A percentile compares a stretch with the other conserved stretches of the same genome.
phyloP scores from a whole-genome alignment of 2,797 vertebrate species.

The Premnoplex brunnescens region DNA sequence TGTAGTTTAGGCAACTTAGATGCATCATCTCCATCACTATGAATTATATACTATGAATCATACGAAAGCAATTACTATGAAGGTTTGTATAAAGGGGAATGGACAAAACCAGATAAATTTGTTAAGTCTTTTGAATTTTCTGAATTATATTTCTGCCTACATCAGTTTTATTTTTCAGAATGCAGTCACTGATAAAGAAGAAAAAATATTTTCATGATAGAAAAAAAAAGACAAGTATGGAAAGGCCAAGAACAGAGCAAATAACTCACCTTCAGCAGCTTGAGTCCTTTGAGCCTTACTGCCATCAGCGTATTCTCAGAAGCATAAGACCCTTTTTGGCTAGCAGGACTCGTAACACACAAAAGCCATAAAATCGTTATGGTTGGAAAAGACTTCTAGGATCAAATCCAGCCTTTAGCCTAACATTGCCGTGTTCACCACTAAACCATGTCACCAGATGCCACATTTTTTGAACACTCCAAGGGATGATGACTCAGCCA shows the following conservation, averaged over 20 bases:
- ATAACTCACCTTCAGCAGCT: background rate
- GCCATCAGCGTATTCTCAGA: background rate
- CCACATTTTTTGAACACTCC: background rate
- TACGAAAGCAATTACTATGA: background rate
- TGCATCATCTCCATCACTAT: background rate
- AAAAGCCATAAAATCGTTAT: fast-evolving
- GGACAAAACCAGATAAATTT: background rate
- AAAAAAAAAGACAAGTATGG: background rate
- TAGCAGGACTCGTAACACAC: background rate
- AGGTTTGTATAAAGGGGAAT: background rate
- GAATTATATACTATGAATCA: background rate
- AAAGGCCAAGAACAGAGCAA: background rate
- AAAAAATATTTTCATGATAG: background rate
- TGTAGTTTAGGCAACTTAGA: background rate
- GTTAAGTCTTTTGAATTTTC: background rate
- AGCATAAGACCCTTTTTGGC: background rate
- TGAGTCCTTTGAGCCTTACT: background rate
- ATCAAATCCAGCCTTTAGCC: background rate
- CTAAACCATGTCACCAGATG: background rate
- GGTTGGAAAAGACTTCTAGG: background rate
- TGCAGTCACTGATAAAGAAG: background rate
- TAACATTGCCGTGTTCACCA: background rate
- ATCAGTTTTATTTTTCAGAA: background rate
- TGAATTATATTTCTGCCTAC: background rate
- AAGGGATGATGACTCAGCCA: background rate